Evolutionary conservation across 2,797 vertebrate species (phyloP), one percentile per base, ranked within the genome.

Genomic region (Bryconaethiops microstoma): DNA sequence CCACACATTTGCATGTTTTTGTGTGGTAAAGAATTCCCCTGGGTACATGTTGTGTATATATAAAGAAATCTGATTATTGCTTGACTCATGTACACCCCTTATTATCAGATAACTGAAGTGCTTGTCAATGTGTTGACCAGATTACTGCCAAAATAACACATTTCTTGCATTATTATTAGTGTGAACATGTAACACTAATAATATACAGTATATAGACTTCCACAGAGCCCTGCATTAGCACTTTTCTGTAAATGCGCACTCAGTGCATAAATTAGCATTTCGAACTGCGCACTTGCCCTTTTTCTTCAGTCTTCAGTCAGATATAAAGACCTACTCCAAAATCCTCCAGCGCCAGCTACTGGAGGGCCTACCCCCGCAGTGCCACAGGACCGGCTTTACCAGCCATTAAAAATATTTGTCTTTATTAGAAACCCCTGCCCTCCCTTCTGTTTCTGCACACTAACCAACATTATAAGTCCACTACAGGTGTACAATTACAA

Each of bases 191-290:
- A n/a, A n/a, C n/a, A 3, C 40, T 42, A 42, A 42, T 5, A 2
- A 1, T 29, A 3, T 42, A 9, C 7, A 62, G 12, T 29, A 14
- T 29, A 4, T 13, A 62, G 23, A 62, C 14, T 2, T 39, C 62
- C 5, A n/a, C 13, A 64, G 62, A 17, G 6, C 13, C 39, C 63
- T 6, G 16, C 63, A 40, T 65, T 63, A 35, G 12, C 60, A 23
- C 60, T 63, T 16, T 23, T 63, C 60, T 40, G 29, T 65, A 19
- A 67, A 45, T 67, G 39, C 39, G 42, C 64, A 42, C 40, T 42
- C 64, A 19, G 63, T 10, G 39, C 39, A 67, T 67, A 21, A 67
- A 42, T 67, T 42, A 67, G 40, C 64, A 67, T 67, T 67, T 45
- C 0, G 0, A 67, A 67, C 64, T 23, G 17, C n/a, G 64, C 16